phyloP scores from a whole-genome alignment of 30 jellyfish, hydroid and myxozoan genomes.

The Haliclystus octoradiatus region DNA sequence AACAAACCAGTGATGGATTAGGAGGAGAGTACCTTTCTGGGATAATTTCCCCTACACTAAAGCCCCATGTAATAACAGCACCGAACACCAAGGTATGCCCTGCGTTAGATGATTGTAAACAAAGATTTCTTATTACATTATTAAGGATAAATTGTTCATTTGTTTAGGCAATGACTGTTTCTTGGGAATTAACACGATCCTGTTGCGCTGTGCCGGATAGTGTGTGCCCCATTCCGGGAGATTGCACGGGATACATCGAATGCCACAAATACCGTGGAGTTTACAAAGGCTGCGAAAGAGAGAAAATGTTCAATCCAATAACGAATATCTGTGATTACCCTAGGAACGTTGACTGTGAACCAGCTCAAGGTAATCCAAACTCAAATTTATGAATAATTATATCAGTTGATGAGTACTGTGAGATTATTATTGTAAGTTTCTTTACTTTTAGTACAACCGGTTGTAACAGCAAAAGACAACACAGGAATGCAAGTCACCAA shows the following conservation, averaged over 20 bases:
- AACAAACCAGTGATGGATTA: background rate
- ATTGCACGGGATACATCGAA: conserved; percentile 88
- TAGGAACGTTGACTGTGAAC: conserved; percentile 86
- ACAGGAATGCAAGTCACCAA: too few species aligned
- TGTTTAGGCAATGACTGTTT: conserved; percentile 68
- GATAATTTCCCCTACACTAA: conserved; percentile 22
- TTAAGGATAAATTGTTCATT: too few species aligned
- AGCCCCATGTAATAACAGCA: conserved; percentile 26
- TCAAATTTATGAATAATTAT: too few species aligned
- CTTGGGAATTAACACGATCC: conserved; percentile 75
- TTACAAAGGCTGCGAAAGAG: conserved; percentile 76
- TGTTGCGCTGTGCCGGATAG: conserved; percentile 96
- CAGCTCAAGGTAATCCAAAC: conserved; percentile 35
- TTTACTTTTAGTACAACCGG: too few species aligned
- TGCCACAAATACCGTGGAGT: conserved; percentile 83
- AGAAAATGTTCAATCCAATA: conserved; percentile 80
- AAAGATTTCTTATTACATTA: too few species aligned
- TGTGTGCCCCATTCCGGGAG: conserved; percentile 92
- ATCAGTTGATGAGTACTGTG: too few species aligned
- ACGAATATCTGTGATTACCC: conserved; percentile 89
- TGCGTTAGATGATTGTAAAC: too few species aligned
- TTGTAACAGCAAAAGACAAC: too few species aligned
- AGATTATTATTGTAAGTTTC: too few species aligned
- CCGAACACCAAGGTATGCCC: conserved; percentile 42
- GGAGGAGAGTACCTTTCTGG: conserved; percentile 1